Evolutionary conservation across 2,797 vertebrate species (phyloP).

Genomic region (Acropternis orthonyx): DNA sequence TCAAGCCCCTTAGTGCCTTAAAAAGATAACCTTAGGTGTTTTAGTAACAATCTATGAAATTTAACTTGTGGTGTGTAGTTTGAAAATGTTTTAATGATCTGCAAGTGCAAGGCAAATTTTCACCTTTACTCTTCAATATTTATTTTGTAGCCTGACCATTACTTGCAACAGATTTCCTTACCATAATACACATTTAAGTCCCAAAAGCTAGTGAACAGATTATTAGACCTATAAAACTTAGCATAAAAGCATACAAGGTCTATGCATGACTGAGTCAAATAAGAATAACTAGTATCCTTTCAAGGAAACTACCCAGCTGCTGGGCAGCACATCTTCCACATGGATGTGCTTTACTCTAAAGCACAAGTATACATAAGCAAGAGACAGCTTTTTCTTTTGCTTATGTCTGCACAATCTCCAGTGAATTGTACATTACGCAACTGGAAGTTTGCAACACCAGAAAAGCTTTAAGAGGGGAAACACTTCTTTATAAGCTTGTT

Average conservation of each 20-base stretch:
- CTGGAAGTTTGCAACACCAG: constrained; percentile 4
- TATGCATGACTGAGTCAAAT: not conserved
- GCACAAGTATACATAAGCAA: not conserved
- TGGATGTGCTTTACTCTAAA: not conserved
- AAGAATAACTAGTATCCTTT: not conserved
- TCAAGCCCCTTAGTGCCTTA: not conserved
- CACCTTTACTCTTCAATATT: not conserved
- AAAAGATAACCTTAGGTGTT: not conserved
- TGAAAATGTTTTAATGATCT: not conserved
- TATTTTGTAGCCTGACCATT: not conserved
- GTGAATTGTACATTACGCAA: not conserved
- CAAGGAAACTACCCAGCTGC: not conserved
- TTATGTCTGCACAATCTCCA: not conserved
- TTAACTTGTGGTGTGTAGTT: not conserved
- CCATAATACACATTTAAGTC: not conserved
- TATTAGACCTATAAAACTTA: not conserved
- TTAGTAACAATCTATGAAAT: not conserved
- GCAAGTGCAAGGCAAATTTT: not conserved
- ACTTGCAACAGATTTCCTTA: not conserved
- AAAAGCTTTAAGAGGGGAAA: not conserved
- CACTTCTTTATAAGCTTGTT: constrained; percentile 8
- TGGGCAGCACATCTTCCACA: not conserved
- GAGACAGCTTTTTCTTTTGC: not conserved
- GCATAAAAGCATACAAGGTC: not conserved
- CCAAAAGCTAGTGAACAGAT: constrained; percentile 8